Percentiles rank a stretch among this genome's conserved stretches.
These are phyloP conservation scores for Xiphorhynchus elegans DNA, from an alignment of 2,113 vertebrate species.

Conservation along the genomic window DNA sequence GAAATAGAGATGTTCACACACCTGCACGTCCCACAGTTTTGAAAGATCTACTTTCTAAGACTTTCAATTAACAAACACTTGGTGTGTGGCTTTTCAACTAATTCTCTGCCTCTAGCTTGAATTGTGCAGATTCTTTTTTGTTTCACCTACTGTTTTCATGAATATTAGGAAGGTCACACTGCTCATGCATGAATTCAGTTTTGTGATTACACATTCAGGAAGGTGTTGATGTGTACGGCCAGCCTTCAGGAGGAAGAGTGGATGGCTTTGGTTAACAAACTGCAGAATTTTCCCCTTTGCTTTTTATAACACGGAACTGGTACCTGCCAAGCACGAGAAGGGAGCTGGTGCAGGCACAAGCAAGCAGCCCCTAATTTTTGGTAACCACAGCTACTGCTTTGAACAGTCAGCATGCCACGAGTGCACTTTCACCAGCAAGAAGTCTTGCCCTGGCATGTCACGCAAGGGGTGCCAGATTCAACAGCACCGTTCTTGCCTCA, in stretches of 20 bases:
- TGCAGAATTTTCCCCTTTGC: background rate
- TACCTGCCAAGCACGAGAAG: background rate
- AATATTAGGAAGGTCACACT: background rate
- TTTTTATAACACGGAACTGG: background rate
- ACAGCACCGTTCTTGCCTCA: background rate
- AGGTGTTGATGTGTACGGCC: background rate
- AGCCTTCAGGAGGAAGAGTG: background rate
- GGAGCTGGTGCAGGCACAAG: background rate
- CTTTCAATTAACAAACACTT: conserved; percentile 14
- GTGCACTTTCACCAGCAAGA: background rate
- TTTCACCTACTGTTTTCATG: background rate
- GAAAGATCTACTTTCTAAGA: background rate
- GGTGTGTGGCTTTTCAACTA: background rate
- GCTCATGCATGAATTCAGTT: background rate
- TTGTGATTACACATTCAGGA: background rate
- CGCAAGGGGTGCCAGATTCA: fast-evolving
- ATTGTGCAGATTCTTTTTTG: background rate
- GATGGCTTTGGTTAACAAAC: background rate
- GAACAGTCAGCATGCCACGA: fast-evolving
- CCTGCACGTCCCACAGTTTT: background rate
- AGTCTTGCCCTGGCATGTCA: background rate
- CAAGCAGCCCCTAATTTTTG: background rate
- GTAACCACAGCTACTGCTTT: background rate
- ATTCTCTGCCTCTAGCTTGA: background rate
- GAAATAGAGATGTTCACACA: background rate